Evolutionary conservation across 2,888 invertebrate genomes (phyloP).

Genomic region (Drosophila mercatorum): DNA sequence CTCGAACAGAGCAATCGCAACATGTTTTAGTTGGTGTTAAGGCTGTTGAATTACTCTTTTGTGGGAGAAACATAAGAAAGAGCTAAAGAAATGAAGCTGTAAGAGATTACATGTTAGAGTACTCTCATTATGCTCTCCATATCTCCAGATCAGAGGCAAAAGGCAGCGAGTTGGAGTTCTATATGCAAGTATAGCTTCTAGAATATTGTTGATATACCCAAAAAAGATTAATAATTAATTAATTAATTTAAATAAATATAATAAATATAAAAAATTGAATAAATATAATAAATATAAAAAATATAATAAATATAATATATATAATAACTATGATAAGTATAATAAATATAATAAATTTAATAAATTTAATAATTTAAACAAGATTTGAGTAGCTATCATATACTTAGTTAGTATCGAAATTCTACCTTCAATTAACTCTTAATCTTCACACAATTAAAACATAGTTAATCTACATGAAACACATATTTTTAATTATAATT

Average conservation of each 20-base stretch:
- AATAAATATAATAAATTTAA: too few species aligned
- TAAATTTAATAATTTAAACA: too few species aligned
- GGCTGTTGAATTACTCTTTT: neutral
- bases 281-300: neutral
- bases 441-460: neutral
- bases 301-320: too few species aligned
- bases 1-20: neutral
- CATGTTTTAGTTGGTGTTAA: neutral
- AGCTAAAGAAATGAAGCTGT: neutral
- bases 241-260: neutral
- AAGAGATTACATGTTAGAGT: neutral
- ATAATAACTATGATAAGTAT: neutral
- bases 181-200: neutral
- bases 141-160: too few species aligned
- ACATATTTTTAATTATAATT: neutral
- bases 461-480: neutral
- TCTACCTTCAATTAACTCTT: neutral
- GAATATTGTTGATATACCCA: neutral
- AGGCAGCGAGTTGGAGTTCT: neutral
- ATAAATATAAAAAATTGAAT: too few species aligned
- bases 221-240: neutral
- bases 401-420: neutral
- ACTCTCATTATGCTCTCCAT: too few species aligned
- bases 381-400: too few species aligned
- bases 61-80: neutral